Base-by-base conservation (phyloP, 2,888 invertebrate species). In the Tetropium fuscum region DNA sequence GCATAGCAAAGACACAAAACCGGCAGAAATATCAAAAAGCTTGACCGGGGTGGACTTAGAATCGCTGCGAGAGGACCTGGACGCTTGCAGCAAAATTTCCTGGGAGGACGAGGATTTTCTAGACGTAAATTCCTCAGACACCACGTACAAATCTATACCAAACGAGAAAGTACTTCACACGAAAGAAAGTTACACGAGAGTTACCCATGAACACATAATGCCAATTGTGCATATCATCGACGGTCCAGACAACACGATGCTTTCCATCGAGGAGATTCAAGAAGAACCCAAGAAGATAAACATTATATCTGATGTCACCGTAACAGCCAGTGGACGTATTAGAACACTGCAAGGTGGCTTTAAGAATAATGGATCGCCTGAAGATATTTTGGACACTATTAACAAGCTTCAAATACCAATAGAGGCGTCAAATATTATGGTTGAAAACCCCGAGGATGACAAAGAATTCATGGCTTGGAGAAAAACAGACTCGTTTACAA, bases 211-310 rank as follows among this genome's bases (percentile, higher is more conserved):
- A 54, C 58, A 69, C 44, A 19, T 68, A 13, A 68, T 64, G 34
- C 71, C 71, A 7, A 32, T 32, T 20, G 66, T 69, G 27, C 53
- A 18, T 8, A 30, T 73, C 27, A 40, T 61, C 2, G 61, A 66
- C 44, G 71, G 72, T 3, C 64, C 63, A 15, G 64, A 69, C 36
- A 44, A 71, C 56, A 57, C 58, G n/a, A 66, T 60, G 34, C 3
- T 61, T 16, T 68, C 69, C n/a, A 63, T 58, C 36, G 61, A 53
- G 1, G 34, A 13, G 13, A 15, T 11, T 5, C 13, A 11, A 6
- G 6, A 34, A 1, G 4, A 1, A 19, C 15, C 36, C 25, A 51
- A 3, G 7, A 44, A 57, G 36, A 49, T 56, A 7, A 56, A 56
- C 34, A 43, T 56, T 20, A 56, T 56, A 25, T 27, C 49, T 25